A percentile compares a stretch with the other conserved stretches of the same genome.
phyloP scores from a whole-genome alignment of 2,113 vertebrate species.

The Trichechus manatus region DNA sequence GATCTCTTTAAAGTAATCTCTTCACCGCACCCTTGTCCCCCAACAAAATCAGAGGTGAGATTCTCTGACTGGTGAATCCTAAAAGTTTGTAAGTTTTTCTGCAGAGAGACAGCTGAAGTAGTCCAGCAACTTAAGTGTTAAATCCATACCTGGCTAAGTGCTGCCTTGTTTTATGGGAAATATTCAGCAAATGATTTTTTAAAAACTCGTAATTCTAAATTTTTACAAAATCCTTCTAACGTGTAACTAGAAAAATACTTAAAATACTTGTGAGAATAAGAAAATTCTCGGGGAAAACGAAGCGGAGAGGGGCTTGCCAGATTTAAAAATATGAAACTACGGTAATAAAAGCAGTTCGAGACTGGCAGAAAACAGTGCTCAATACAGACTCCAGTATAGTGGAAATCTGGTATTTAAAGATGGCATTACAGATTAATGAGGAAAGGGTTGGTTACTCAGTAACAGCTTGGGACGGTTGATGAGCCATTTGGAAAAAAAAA shows the following conservation, averaged over 20 bases:
- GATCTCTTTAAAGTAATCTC: not conserved
- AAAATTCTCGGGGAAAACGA: slow-evolving; percentile 31
- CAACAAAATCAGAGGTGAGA: not conserved
- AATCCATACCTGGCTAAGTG: not conserved
- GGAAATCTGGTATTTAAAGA: not conserved
- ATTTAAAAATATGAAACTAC: not conserved
- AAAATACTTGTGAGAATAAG: slow-evolving; percentile 23
- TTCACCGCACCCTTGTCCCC: not conserved
- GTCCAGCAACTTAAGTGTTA: not conserved
- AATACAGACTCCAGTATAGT: not conserved
- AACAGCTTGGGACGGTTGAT: not conserved
- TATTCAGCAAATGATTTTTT: not conserved
- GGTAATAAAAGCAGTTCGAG: not conserved
- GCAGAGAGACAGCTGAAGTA: not conserved
- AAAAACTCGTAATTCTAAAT: not conserved
- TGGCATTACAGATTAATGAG: not conserved
- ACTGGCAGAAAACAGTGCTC: not conserved
- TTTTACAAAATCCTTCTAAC: slow-evolving; percentile 25
- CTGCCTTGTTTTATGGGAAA: not conserved
- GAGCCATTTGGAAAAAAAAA: not conserved
- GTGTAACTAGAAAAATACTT: not conserved
- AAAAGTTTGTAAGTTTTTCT: not conserved
- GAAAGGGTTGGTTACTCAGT: not conserved
- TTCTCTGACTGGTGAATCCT: not conserved
- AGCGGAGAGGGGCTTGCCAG: not conserved